Evolutionary conservation across 2,113 vertebrate genomes (phyloP).

Genomic region (Gasterosteus aculeatus): DNA sequence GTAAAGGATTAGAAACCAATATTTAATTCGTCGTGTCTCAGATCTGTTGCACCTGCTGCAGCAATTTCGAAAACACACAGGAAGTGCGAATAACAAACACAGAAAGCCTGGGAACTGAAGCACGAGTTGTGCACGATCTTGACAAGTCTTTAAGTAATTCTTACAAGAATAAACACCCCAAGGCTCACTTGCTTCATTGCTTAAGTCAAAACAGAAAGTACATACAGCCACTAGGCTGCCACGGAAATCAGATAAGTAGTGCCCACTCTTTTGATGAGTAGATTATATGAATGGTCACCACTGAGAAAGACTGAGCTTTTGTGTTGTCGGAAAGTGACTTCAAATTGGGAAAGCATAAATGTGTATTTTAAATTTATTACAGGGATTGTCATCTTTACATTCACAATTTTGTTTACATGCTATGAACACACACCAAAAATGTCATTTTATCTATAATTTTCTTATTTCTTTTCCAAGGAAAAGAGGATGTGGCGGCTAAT

Average conservation of each 20-base stretch:
- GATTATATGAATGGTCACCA: not conserved
- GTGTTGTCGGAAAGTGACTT: not conserved
- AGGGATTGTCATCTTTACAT: not conserved
- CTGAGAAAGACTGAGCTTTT: not conserved
- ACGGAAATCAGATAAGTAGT: slow-evolving; percentile 41
- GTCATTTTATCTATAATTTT: slow-evolving; percentile 2
- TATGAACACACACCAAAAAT: slow-evolving; percentile 14
- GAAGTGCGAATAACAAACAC: slow-evolving; percentile 81
- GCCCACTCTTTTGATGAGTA: slow-evolving; percentile 32
- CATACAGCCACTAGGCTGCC: slow-evolving; percentile 49
- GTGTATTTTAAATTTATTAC: slow-evolving; percentile 13
- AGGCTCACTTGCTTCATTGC: slow-evolving; percentile 78
- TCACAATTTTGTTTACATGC: slow-evolving; percentile 13
- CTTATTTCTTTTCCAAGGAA: slow-evolving; percentile 14
- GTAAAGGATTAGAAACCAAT: slow-evolving; percentile 69
- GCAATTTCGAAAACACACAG: slow-evolving; percentile 84
- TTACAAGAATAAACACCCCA: slow-evolving; percentile 83
- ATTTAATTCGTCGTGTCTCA: slow-evolving; percentile 59
- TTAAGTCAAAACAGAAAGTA: slow-evolving; percentile 76
- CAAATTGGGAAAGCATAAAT: not conserved
- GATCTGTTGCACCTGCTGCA: slow-evolving; percentile 81
- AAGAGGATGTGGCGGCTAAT: slow-evolving; percentile 43
- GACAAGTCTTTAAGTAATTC: slow-evolving; percentile 85
- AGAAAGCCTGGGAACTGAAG: slow-evolving; percentile 74
- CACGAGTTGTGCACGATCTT: slow-evolving; percentile 81